Evolutionary conservation across 2,797 vertebrate species (phyloP), one percentile per base, ranked within the genome.

Genomic region (Anguilla marmorata): DNA sequence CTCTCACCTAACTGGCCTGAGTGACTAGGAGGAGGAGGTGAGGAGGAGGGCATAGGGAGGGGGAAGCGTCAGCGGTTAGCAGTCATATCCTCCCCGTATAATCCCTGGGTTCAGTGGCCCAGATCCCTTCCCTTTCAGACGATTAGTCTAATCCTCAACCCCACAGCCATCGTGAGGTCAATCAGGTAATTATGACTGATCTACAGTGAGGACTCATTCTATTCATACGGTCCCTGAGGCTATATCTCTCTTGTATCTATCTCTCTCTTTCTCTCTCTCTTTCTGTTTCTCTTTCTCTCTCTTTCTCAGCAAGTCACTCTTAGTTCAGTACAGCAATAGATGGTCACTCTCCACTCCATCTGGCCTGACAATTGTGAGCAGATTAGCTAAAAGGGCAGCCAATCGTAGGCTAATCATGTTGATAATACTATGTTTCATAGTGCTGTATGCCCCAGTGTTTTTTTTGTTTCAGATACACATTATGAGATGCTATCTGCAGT

Each of bases 91-190:
- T 91, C 69, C 86, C 86, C 30, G 41, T 85, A 82, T 93, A 92
- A 95, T 92, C 90, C 9, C 58, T 87, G 90, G 88, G 93, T 92
- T 7, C 60, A 93, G 91, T 90, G 87, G 86, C 91, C 88, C 87
- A 89, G 87, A 87, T 89, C 90, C 91, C 69, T 80, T 89, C 91
- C 88, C 86, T 88, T 90, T 90, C 91, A 93, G 86, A 87, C 91
- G 92, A 95, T 95, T 94, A 92, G 83, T 88, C 79, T 94, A 95
- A 96, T 95, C 94, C 93, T 90, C 89, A 85, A 80, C 91, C 90
- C 89, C 85, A 79, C 90, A 91, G 92, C 92, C 91, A 92, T 86
- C 90, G 85, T 86, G 90, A 88, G 33, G 1, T 90, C 82, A 33
- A 79, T 85, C 84, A 66, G 72, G 84, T 86, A 80, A 86, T 86